Percentiles rank a stretch among this genome's conserved stretches.
phyloP scores from a whole-genome alignment of 2,888 invertebrate species.

The Silvanus unidentatus region DNA sequence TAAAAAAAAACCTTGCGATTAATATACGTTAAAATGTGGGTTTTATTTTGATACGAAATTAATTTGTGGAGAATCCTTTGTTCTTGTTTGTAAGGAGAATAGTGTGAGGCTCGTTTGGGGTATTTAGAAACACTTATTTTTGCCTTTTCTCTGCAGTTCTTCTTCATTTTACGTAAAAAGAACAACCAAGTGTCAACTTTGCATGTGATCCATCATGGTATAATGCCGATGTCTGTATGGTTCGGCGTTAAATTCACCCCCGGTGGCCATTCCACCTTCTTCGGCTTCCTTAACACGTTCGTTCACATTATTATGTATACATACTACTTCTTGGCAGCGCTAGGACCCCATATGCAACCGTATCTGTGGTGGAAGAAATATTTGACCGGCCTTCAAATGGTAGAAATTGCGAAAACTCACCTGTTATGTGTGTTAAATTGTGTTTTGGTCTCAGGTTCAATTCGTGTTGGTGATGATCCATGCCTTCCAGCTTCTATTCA shows the following conservation, averaged over 20 bases:
- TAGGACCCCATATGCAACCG: constrained; percentile 79
- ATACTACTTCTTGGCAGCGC: constrained; percentile 86
- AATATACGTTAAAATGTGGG: too few relatives aligned
- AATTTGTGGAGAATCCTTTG: too few relatives aligned
- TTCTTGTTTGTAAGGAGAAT: too few relatives aligned
- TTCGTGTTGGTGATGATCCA: constrained; percentile 87
- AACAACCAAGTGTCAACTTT: constrained; percentile 86
- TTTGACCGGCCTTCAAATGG: constrained; percentile 88
- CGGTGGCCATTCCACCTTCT: constrained; percentile 94
- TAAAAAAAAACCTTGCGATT: too few relatives aligned
- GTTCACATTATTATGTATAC: constrained; percentile 97
- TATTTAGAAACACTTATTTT: too few relatives aligned
- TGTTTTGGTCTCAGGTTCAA: constrained; percentile 60
- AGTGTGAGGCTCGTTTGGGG: too few relatives aligned
- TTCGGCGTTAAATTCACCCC: constrained; percentile 95
- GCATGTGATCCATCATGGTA: constrained; percentile 94
- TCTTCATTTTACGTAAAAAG: constrained; percentile 93
- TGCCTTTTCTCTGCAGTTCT: constrained; percentile 67
- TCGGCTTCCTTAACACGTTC: constrained; percentile 89
- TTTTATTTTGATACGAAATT: too few relatives aligned
- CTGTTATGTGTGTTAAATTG: background rate
- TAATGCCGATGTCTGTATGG: constrained; percentile 98
- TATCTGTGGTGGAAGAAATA: constrained; percentile 97
- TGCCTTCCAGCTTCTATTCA: constrained; percentile 86
- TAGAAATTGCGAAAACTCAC: constrained; percentile 34